Base-by-base conservation (phyloP, 2,797 vertebrate species). In the Tiaroga cobitis region DNA sequence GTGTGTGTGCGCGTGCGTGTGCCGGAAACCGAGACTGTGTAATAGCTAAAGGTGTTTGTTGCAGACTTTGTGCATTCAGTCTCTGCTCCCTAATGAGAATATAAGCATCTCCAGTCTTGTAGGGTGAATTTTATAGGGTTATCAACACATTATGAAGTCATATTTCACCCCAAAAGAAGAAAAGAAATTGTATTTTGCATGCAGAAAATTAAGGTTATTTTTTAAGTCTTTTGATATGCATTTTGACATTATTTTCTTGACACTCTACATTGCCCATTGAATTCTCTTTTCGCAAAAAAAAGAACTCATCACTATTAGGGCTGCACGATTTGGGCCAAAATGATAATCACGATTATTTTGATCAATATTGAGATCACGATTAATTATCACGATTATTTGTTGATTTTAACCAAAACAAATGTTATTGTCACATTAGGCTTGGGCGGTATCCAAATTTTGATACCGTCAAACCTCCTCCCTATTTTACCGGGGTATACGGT, bases 11-110 rank as follows among this genome's bases (percentile, higher is more conserved):
- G 75, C 41, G 32, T 6, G 74, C 8, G 49, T 39, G 32, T 7
- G 24, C 49, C 75, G 83, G 83, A 84, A 79, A 79, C 65, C n/a
- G 19, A 67, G 70, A 39, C 21, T 41, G 10, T 69, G 74, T 67
- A 77, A 59, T 67, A 8, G 43, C 43, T 83, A 39, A 26, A 77
- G 34, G 61, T 68, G 61, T 84, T 7, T 51, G 68, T 46, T 73
- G 51, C 69, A 74, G 56, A 74, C 51, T 63, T 73, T 11, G 32
- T 76, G 43, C 32, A 37, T 68, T 77, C n/a, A 54, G 43, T 68
- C 19, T 39, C 8, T 32, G n/a, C 32, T 76, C 9, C 32, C 18
- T 77, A 19, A 37, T 63, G 34, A n/a, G 4, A 74, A 37, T 37
- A 51, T 51, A 74, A 46, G 59, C 56, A 39, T 49, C 1, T 74